These are phyloP conservation scores for Myripristis jacobus DNA, from an alignment of 2,797 vertebrate genomes.

Conservation along the genomic window DNA sequence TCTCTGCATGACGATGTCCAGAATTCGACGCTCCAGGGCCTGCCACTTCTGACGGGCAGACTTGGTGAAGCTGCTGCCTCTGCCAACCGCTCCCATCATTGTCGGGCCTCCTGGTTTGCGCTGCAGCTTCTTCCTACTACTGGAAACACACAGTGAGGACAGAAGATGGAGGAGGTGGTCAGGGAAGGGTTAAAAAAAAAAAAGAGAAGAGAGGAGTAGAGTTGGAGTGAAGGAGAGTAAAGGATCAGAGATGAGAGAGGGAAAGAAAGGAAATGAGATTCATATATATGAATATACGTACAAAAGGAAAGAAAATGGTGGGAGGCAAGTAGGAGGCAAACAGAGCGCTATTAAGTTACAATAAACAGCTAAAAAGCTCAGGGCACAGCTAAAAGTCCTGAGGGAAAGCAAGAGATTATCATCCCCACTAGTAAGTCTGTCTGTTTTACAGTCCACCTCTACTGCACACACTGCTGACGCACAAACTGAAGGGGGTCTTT, in stretches of 20 bases:
- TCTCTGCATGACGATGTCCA: constrained; percentile 97
- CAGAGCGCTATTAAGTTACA: background rate
- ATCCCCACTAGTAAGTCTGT: background rate
- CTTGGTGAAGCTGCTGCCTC: constrained; percentile 88
- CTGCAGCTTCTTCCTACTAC: constrained; percentile 90
- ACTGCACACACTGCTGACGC: background rate
- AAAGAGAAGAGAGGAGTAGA: background rate
- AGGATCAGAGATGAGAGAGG: background rate
- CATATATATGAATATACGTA: background rate
- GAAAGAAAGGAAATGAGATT: no score
- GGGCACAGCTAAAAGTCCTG: background rate
- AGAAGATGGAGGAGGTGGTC: background rate
- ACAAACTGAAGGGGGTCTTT: no score
- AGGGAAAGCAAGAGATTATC: background rate
- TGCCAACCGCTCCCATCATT: constrained; percentile 21
- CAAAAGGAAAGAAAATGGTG: background rate
- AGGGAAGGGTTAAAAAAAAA: constrained; percentile 20
- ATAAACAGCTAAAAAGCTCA: background rate
- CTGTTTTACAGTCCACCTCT: background rate
- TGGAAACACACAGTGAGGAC: constrained; percentile 10
- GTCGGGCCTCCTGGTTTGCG: constrained; percentile 82
- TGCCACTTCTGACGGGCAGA: constrained; percentile 96
- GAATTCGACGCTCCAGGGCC: constrained; percentile 90
- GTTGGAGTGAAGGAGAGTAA: background rate
- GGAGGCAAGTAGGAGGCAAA: background rate